Conservation (phyloP, 2,113 vertebrate species). For the Poeciliopsis occidentalis region DNA sequence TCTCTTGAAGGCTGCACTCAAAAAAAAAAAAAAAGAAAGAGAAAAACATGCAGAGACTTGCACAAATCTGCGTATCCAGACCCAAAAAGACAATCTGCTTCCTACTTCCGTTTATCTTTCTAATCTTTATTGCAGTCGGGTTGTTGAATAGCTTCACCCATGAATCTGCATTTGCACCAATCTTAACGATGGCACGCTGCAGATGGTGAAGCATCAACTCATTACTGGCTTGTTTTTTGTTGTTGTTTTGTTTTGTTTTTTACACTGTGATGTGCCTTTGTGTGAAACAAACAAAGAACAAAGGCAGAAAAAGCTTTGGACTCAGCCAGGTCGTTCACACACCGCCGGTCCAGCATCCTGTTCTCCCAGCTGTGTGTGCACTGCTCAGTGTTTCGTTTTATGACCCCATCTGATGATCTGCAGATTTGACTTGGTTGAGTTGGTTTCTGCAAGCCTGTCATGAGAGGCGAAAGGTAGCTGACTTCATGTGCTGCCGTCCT, state of each 20-base stretch:
- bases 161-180: slow-evolving; percentile 62
- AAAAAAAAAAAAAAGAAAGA: background rate
- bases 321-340: slow-evolving; percentile 53
- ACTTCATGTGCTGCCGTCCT: background rate
- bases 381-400: slow-evolving; percentile 42
- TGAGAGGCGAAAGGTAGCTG: background rate
- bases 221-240: slow-evolving; percentile 45
- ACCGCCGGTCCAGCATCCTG: slow-evolving; percentile 34
- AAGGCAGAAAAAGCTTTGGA: slow-evolving; percentile 50
- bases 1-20: slow-evolving; percentile 10
- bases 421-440: slow-evolving; percentile 55
- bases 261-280: slow-evolving; percentile 12
- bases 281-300: slow-evolving; percentile 37
- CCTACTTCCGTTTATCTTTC: slow-evolving; percentile 66
- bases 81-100: slow-evolving; percentile 54
- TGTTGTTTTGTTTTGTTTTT: slow-evolving; percentile 28
- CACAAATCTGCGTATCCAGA: slow-evolving; percentile 26
- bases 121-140: slow-evolving; percentile 53
- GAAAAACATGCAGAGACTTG: background rate
- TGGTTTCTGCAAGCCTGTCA: slow-evolving; percentile 35
- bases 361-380: slow-evolving; percentile 55
- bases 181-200: slow-evolving; percentile 57
- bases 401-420: slow-evolving; percentile 50
- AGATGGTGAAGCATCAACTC: slow-evolving; percentile 63
- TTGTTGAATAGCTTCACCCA: slow-evolving; percentile 59